Evolutionary conservation across 2,797 vertebrate species (phyloP).

Genomic region (Sebastes dallii): DNA sequence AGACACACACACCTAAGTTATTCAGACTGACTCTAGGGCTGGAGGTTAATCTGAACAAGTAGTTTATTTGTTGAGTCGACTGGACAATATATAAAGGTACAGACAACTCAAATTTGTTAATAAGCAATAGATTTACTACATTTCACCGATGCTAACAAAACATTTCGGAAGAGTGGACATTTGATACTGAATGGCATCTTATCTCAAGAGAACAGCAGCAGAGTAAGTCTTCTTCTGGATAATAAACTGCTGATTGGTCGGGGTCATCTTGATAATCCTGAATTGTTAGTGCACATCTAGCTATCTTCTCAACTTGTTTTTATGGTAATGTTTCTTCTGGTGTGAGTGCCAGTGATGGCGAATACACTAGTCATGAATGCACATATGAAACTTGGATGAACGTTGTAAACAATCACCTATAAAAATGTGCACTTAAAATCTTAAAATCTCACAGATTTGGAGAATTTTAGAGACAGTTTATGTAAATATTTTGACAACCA

Average conservation of each 20-base stretch:
- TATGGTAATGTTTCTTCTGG: not conserved
- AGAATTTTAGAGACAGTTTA: too few species aligned
- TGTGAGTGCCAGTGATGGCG: not conserved
- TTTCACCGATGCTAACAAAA: not conserved
- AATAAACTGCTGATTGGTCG: not conserved
- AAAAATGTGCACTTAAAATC: not conserved
- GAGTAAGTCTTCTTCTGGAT: not conserved
- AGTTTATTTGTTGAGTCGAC: not conserved
- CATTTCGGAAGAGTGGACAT: not conserved
- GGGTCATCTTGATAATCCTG: not conserved
- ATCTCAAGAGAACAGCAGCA: not conserved
- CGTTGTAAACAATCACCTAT: not conserved
- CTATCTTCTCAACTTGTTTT: not conserved
- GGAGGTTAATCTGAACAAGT: not conserved
- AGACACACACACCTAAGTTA: conserved; percentile 3
- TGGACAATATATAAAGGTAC: not conserved
- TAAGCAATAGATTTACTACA: not conserved
- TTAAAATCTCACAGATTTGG: too few species aligned
- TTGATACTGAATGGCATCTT: not conserved
- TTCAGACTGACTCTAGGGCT: not conserved
- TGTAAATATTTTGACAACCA: too few species aligned
- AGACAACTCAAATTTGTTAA: not conserved
- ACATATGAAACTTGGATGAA: not conserved
- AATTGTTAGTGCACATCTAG: not conserved
- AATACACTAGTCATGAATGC: not conserved